phyloP scores from a whole-genome alignment of 2,113 vertebrate genomes.

The Dromaius novaehollandiae region DNA sequence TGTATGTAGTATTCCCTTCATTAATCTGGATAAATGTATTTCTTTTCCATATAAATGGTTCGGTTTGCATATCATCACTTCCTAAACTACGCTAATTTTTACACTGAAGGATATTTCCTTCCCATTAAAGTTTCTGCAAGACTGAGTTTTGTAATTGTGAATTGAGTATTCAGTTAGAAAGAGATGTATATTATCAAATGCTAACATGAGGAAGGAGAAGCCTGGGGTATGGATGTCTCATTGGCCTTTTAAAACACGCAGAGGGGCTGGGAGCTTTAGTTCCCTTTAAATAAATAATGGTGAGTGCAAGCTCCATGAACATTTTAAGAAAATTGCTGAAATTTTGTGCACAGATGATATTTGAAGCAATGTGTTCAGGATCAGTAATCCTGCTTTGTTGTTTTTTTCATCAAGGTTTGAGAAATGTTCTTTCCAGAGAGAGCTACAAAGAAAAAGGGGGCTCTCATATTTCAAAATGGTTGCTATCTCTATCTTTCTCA shows the following conservation, averaged over 20 bases:
- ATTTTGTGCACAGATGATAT: not conserved
- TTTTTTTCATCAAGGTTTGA: not conserved
- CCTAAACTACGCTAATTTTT: not conserved
- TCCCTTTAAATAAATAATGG: not conserved
- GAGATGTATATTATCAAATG: not conserved
- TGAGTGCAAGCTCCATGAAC: not conserved
- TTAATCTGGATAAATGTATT: not conserved
- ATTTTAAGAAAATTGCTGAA: not conserved
- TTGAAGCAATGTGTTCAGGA: not conserved
- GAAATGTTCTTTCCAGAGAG: not conserved
- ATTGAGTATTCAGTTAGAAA: not conserved
- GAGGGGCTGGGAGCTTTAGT: not conserved
- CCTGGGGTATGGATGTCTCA: not conserved
- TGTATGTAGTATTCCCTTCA: not conserved
- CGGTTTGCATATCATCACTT: not conserved
- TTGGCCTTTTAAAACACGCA: not conserved
- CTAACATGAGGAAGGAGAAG: not conserved
- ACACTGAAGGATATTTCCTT: not conserved
- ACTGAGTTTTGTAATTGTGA: not conserved
- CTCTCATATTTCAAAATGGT: not conserved
- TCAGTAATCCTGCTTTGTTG: not conserved
- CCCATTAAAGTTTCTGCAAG: not conserved
- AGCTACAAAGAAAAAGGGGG: not conserved
- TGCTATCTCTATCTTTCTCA: not conserved
- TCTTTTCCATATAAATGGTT: not conserved